Percentiles rank a stretch among this genome's conserved stretches.
Evolutionary conservation across 2,113 vertebrate species (phyloP).

Genomic region (Geothlypis trichas): DNA sequence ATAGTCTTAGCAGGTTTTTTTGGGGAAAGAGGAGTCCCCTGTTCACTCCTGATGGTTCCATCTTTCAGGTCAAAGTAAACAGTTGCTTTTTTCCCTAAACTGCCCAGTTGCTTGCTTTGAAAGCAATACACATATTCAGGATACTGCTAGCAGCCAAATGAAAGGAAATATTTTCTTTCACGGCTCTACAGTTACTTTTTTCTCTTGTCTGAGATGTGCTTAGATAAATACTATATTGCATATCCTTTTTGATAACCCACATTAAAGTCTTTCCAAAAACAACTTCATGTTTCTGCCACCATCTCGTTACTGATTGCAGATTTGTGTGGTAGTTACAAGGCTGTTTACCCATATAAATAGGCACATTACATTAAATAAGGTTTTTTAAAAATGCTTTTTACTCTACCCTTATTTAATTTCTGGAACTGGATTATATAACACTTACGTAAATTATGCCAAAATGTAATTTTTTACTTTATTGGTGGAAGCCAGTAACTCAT

Average conservation of each 20-base stretch:
- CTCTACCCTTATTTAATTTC: background rate
- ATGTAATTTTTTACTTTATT: background rate
- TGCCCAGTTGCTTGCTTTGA: background rate
- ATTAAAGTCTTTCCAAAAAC: background rate
- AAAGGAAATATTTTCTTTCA: background rate
- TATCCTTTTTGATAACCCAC: background rate
- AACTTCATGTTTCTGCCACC: background rate
- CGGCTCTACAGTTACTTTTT: background rate
- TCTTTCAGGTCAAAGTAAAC: background rate
- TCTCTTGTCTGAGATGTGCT: background rate
- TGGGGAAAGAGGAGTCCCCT: background rate
- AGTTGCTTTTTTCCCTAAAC: background rate
- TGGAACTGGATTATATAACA: background rate
- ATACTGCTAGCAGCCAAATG: background rate
- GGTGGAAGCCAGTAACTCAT: background rate
- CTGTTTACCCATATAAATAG: background rate
- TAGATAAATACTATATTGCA: background rate
- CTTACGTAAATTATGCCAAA: background rate
- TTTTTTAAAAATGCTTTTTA: background rate
- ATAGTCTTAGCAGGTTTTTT: background rate
- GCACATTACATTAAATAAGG: background rate
- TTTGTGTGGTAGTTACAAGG: background rate
- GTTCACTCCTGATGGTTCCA: background rate
- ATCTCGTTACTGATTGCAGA: background rate
- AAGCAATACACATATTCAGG: background rate